Evolutionary conservation across 1,140 invertebrate species (phyloP), one percentile per base, ranked within the genome.

Genomic region (Propsilocerus akamusi): DNA sequence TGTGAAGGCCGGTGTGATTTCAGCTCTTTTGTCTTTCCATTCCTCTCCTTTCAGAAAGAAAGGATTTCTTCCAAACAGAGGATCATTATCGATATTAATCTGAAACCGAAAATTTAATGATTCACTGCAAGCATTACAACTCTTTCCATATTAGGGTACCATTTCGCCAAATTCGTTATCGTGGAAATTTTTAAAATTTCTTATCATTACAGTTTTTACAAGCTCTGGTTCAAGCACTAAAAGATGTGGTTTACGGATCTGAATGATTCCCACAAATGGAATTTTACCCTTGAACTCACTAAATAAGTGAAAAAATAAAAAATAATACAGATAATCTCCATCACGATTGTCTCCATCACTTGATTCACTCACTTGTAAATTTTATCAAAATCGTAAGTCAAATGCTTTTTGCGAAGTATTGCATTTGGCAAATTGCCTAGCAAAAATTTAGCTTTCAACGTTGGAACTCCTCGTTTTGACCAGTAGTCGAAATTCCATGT

Each of bases 1-100:
- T 14, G 25, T 30, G 14, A 49, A 49, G 7, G 41, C 5, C 12
- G 61, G 65, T 14, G 59, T 64, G 4, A 68, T 26, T 12, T 61
- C 53, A 10, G 37, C 49, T 26, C 68, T 53, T 24, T 67, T 56
- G 49, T 62, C 49, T 22, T 57, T 60, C 67, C 69, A 70, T 49
- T 54, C 65, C 7, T 63, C 52, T 46, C 55, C 61, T 34, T 53
- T 54, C 7, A 54, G n/a, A 22, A 55, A 28, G 49, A 63, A 62
- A 3, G 59, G 59, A 55, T 63, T 62, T 4, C 51, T 50, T 5
- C 51, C 56, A 47, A 60, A 52, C 26, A 62, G 49, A 3, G 55
- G 54, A 57, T 65, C 60, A 46, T 46, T 5, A 46, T 7, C 37
- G 12, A 20, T 7, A 46, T 14, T 14, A 46, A 46, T 7, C 12